Evolutionary conservation across 1,140 invertebrate genomes (phyloP).

Genomic region (Nomia melanderi): DNA sequence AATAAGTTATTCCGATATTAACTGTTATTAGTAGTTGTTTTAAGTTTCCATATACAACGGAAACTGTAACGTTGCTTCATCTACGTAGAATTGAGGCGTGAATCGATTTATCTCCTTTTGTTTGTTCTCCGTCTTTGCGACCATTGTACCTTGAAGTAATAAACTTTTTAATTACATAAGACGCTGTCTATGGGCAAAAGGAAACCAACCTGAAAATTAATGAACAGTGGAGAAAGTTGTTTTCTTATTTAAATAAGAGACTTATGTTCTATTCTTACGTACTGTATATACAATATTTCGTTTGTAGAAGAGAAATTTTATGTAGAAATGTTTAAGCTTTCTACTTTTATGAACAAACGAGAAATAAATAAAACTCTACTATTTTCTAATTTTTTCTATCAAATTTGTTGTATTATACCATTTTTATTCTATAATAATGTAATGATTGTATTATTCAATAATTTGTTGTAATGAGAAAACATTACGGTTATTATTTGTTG

Average conservation of each 20-base stretch:
- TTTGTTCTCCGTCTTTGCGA: not conserved
- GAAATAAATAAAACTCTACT: no score
- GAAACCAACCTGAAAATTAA: constrained; percentile 2
- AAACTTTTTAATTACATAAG: constrained; percentile 24
- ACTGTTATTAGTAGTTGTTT: not conserved
- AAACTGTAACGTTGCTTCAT: not conserved
- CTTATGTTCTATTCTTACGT: no score
- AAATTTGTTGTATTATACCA: no score
- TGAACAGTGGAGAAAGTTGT: not conserved
- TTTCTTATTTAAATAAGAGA: not conserved
- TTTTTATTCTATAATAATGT: no score
- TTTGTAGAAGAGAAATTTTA: not conserved
- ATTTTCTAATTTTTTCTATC: no score
- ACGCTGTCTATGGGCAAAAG: not conserved
- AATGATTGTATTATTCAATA: no score
- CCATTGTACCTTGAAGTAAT: not conserved
- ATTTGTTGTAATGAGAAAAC: no score
- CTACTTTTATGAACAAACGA: no score
- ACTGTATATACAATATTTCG: not conserved
- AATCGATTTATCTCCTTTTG: constrained; percentile 35
- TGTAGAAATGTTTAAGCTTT: no score
- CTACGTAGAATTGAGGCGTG: not conserved
- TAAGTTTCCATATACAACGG: constrained; percentile 6
- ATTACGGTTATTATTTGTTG: no score
- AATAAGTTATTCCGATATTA: not conserved